These are phyloP conservation scores for Daktulosphaira vitifoliae DNA, from an alignment of 1,140 invertebrate genomes.

Conservation along the genomic window DNA sequence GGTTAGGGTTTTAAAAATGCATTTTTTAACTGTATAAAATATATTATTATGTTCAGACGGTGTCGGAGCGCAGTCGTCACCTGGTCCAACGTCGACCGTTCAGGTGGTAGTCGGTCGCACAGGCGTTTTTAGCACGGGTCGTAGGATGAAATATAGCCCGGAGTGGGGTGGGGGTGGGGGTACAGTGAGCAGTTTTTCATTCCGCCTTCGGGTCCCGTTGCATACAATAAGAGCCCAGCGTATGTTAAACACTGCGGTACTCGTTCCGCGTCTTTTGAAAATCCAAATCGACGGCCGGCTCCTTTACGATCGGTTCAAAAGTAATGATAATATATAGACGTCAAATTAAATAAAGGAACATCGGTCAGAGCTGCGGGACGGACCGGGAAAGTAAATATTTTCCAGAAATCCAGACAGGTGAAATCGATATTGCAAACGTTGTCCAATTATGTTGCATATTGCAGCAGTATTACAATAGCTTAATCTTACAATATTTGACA, in stretches of 20 bases:
- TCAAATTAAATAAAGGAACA: conserved; percentile 26
- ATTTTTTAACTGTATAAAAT: conserved; percentile 22
- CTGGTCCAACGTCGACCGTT: neutral
- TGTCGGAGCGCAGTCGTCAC: conserved; percentile 4
- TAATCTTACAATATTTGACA: no score
- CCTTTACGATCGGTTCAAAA: conserved; percentile 1
- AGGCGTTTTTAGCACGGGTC: conserved; percentile 17
- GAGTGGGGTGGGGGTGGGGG: neutral
- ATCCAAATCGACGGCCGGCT: neutral
- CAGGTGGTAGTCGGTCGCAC: neutral
- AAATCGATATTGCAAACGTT: conserved; percentile 16
- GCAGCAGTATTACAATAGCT: no score
- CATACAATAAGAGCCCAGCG: neutral
- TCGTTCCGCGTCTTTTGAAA: no score
- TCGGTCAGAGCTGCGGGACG: conserved; percentile 10
- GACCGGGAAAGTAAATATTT: conserved; percentile 23
- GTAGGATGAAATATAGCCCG: conserved; percentile 1
- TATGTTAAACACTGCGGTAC: neutral
- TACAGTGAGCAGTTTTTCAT: neutral
- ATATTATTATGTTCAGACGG: neutral
- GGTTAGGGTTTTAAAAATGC: conserved; percentile 6
- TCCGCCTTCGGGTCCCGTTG: neutral
- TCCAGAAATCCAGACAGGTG: conserved; percentile 21
- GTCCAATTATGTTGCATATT: no score
- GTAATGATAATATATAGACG: conserved; percentile 29